Evolutionary conservation across 2,888 invertebrate species (phyloP).

Genomic region (Ditula angustiorana): DNA sequence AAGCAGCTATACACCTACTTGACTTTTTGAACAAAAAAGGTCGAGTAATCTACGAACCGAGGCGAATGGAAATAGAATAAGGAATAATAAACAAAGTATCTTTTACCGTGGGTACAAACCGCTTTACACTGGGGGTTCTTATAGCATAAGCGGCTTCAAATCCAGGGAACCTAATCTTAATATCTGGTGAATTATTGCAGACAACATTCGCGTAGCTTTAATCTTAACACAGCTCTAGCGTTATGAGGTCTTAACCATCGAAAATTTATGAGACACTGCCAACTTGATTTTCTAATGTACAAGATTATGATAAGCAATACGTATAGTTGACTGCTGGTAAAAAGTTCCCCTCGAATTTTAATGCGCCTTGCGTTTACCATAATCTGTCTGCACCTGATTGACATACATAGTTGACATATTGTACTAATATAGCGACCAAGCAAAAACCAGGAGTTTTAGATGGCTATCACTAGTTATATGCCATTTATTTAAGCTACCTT

Average conservation of each 20-base stretch:
- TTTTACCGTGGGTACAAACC: conserved; percentile 12
- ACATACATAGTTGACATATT: no score
- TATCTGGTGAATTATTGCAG: neutral
- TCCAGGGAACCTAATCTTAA: conserved; percentile 13
- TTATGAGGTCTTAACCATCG: conserved; percentile 8
- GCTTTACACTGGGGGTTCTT: conserved; percentile 9
- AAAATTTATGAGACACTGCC: conserved; percentile 9
- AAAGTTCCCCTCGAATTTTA: neutral
- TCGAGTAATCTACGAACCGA: conserved; percentile 40
- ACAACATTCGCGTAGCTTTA: neutral
- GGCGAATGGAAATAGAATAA: conserved; percentile 35
- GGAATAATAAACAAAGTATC: conserved; percentile 34
- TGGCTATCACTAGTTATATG: no score
- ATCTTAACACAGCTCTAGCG: conserved; percentile 1
- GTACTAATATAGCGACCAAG: no score
- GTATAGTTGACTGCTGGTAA: neutral
- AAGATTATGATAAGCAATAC: neutral
- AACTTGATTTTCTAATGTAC: neutral
- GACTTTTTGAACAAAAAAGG: conserved; percentile 52
- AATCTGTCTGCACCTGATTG: no score
- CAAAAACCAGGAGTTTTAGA: no score
- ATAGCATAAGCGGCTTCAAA: conserved; percentile 1
- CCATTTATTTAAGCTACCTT: no score
- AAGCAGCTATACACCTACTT: conserved; percentile 52
- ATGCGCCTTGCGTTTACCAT: no score